Evolutionary conservation across 2,888 invertebrate genomes (phyloP).

Genomic region (Agelastica alni): DNA sequence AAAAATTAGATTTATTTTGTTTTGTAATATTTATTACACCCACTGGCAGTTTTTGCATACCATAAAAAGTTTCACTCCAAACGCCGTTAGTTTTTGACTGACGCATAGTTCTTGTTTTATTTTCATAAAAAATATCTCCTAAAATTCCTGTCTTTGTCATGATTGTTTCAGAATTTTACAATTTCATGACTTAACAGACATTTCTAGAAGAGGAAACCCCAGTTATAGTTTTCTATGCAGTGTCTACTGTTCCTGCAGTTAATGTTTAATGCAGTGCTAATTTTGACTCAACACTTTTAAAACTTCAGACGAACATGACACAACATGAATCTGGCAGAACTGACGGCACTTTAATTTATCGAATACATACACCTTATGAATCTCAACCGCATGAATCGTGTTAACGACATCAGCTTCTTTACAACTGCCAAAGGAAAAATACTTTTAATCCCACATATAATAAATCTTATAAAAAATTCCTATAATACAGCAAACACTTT

Average conservation of each 20-base stretch:
- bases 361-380: conserved; percentile 31
- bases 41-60: too few relatives aligned
- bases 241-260: neutral
- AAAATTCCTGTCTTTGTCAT: neutral
- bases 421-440: conserved; percentile 26
- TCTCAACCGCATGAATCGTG: conserved; percentile 29
- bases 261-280: neutral
- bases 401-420: conserved; percentile 29
- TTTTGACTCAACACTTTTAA: too few relatives aligned
- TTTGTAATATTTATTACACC: neutral
- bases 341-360: neutral
- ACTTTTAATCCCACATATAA: too few relatives aligned
- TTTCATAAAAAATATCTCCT: neutral
- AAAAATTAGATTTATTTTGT: neutral
- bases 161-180: neutral
- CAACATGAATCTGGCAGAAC: neutral
- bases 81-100: too few relatives aligned
- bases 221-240: too few relatives aligned
- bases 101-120: neutral
- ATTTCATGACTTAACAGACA: too few relatives aligned
- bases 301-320: neutral
- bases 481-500: too few relatives aligned
- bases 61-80: too few relatives aligned
- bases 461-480: too few relatives aligned
- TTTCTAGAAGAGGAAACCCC: too few relatives aligned